Evolutionary conservation across 1,140 invertebrate species (phyloP).

Genomic region (Caenorhabditis remanei): DNA sequence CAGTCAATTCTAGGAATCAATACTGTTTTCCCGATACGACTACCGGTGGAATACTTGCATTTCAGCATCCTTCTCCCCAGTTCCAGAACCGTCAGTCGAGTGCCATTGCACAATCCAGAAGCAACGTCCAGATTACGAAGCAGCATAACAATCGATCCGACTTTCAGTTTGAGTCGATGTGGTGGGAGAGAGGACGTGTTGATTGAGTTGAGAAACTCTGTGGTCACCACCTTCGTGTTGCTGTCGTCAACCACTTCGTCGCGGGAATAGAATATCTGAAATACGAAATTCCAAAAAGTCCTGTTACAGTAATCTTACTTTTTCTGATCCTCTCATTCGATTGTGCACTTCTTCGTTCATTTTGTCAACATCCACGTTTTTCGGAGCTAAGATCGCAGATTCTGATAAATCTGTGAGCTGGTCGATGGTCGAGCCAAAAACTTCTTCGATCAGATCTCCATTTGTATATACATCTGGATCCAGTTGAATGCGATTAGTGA

Average conservation of each 20-base stretch:
- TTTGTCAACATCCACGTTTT: slow-evolving; percentile 16
- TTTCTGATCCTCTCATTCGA: slow-evolving; percentile 10
- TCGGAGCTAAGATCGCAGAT: neutral
- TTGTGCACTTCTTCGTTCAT: slow-evolving; percentile 27
- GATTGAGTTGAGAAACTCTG: slow-evolving; percentile 18
- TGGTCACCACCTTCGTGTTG: neutral
- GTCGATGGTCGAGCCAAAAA: neutral
- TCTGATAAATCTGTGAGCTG: neutral
- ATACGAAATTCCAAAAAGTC: neutral
- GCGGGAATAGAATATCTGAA: slow-evolving; percentile 14
- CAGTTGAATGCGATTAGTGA: neutral
- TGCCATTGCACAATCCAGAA: slow-evolving; percentile 63
- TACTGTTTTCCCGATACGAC: slow-evolving; percentile 30
- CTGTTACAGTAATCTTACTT: slow-evolving; percentile 14
- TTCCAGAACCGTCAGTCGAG: slow-evolving; percentile 1
- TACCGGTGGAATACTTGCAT: slow-evolving; percentile 25
- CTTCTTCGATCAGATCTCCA: slow-evolving; percentile 27
- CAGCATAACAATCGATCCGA: slow-evolving; percentile 63
- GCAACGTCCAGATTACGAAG: slow-evolving; percentile 60
- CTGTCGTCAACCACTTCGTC: slow-evolving; percentile 8
- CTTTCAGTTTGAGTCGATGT: slow-evolving; percentile 60
- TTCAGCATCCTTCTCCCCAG: neutral
- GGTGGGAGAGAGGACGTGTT: slow-evolving; percentile 48
- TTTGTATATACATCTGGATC: neutral
- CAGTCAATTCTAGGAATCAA: slow-evolving; percentile 66